Conservation (phyloP, 1,140 invertebrate genomes). For the Plutomurus gul region DNA sequence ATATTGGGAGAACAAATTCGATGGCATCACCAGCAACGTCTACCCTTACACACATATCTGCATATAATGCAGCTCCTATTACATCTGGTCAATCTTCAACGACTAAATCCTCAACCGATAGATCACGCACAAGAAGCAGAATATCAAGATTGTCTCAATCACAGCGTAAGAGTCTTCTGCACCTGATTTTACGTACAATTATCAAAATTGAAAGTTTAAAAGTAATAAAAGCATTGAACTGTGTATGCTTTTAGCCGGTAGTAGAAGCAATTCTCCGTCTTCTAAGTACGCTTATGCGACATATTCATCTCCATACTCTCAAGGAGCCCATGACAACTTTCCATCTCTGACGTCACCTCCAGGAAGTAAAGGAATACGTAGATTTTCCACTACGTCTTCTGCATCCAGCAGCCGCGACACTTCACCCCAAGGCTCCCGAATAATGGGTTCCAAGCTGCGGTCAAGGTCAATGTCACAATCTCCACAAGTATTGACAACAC, state of each 20-base stretch:
- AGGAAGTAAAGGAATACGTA: constrained; percentile 30
- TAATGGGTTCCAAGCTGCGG: constrained; percentile 38
- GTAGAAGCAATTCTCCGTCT: constrained; percentile 52
- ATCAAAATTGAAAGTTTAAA: background rate
- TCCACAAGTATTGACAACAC: constrained; percentile 41
- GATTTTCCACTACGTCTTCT: constrained; percentile 47
- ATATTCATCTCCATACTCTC: constrained; percentile 50
- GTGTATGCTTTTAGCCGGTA: constrained; percentile 44
- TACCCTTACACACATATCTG: constrained; percentile 9
- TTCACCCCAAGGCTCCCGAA: constrained; percentile 39
- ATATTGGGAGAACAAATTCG: constrained; percentile 51
- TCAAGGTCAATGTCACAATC: constrained; percentile 50
- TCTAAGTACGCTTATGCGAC: constrained; percentile 50
- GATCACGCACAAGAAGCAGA: constrained; percentile 45
- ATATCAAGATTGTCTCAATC: constrained; percentile 51
- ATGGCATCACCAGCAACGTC: constrained; percentile 33
- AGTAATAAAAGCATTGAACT: background rate
- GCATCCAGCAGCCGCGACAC: constrained; percentile 52
- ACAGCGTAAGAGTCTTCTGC: constrained; percentile 46
- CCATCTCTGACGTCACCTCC: constrained; percentile 35
- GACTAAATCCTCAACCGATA: constrained; percentile 3
- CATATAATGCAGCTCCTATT: constrained; percentile 6
- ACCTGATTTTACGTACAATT: background rate
- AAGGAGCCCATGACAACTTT: constrained; percentile 16
- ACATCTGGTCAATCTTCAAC: background rate